Conservation (phyloP, 2,888 invertebrate genomes). For the Mantis religiosa region DNA sequence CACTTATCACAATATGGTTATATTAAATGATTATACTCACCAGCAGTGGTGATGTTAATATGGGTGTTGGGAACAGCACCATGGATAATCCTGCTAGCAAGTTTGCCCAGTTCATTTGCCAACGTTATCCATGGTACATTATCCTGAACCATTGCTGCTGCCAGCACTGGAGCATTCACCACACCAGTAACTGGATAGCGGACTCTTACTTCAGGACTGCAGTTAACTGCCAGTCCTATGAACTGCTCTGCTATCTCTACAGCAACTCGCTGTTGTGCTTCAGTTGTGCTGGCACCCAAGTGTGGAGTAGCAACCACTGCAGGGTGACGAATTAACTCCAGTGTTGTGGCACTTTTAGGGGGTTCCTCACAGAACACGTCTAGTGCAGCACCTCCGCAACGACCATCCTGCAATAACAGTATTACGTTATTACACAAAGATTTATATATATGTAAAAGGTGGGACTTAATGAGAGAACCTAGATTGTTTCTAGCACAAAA, state of each 20-base stretch:
- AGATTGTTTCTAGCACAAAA: too few species aligned
- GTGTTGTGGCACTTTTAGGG: slow-evolving; percentile 61
- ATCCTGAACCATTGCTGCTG: slow-evolving; percentile 46
- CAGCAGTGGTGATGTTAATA: slow-evolving; percentile 32
- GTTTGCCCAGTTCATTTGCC: slow-evolving; percentile 49
- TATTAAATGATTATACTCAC: slow-evolving; percentile 21
- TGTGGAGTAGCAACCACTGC: slow-evolving; percentile 92
- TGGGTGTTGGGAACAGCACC: slow-evolving; percentile 27
- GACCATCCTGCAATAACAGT: slow-evolving; percentile 33
- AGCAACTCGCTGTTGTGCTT: slow-evolving; percentile 92
- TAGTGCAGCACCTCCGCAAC: slow-evolving; percentile 85
- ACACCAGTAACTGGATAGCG: slow-evolving; percentile 52
- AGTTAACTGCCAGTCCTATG: slow-evolving; percentile 62
- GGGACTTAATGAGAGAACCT: too few species aligned
- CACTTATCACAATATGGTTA: too few species aligned
- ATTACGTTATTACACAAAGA: too few species aligned
- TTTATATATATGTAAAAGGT: too few species aligned
- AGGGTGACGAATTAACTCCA: slow-evolving; percentile 81
- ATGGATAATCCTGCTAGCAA: slow-evolving; percentile 39
- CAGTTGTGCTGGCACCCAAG: slow-evolving; percentile 90
- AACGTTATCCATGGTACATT: slow-evolving; percentile 53
- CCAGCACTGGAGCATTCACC: slow-evolving; percentile 58
- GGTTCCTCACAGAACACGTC: slow-evolving; percentile 93
- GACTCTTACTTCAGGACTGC: background rate
- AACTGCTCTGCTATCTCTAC: slow-evolving; percentile 95